phyloP scores from a whole-genome alignment of 2,113 vertebrate genomes.

The Eublepharis macularius region DNA sequence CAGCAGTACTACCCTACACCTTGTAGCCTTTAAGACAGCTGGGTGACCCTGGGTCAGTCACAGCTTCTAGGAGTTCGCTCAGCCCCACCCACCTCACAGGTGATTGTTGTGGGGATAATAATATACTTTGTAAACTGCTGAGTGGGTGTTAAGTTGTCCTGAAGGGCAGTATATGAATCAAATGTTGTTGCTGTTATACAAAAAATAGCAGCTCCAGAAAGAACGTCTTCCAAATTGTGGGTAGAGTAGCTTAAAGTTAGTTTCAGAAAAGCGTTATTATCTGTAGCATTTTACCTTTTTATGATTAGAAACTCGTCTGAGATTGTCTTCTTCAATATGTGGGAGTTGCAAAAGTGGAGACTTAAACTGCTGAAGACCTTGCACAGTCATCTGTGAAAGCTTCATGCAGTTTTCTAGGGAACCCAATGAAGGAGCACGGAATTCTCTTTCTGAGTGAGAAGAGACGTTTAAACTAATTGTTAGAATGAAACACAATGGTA shows the following conservation, averaged over 20 bases:
- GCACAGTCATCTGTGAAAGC: conserved; percentile 96
- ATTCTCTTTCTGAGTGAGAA: conserved; percentile 83
- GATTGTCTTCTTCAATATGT: conserved; percentile 96
- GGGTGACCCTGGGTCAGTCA: too few species aligned
- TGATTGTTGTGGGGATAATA: too few species aligned
- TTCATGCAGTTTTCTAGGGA: conserved; percentile 99
- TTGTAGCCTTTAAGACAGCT: not conserved
- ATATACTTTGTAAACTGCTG: too few species aligned
- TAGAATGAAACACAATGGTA: not conserved
- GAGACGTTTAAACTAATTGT: conserved; percentile 31
- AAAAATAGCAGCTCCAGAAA: not conserved
- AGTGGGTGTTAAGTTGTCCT: too few species aligned
- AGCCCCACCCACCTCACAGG: too few species aligned
- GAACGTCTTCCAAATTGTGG: not conserved
- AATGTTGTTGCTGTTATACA: too few species aligned
- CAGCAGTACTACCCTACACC: not conserved
- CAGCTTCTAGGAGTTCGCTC: too few species aligned
- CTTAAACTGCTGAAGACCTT: conserved; percentile 95
- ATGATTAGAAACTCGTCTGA: conserved; percentile 84
- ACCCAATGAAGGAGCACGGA: conserved; percentile 92
- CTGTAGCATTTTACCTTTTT: conserved; percentile 74
- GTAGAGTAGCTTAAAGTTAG: not conserved
- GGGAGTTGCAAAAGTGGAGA: conserved; percentile 95
- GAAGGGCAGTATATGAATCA: too few species aligned
- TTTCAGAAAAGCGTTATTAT: not conserved